These are phyloP conservation scores for Liposcelis brunnea DNA, from an alignment of 2,888 invertebrate genomes.

Conservation along the genomic window DNA sequence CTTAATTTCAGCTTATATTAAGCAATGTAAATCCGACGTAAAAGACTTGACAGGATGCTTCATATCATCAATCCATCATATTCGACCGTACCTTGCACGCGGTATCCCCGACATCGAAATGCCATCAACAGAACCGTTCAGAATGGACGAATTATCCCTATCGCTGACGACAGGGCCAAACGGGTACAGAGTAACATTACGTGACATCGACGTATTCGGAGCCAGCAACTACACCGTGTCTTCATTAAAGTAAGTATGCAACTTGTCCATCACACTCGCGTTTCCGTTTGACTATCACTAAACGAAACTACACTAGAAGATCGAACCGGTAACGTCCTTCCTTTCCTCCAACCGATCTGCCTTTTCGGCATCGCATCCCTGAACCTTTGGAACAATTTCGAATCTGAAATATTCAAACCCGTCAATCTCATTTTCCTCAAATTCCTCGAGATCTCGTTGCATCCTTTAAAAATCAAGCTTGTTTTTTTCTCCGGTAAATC, in stretches of 20 bases:
- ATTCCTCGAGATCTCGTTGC: too few relatives aligned
- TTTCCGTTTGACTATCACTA: background rate
- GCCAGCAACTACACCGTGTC: constrained; percentile 31
- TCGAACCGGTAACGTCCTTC: too few relatives aligned
- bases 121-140: constrained; percentile 48
- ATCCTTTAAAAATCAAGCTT: too few relatives aligned
- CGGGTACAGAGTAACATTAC: constrained; percentile 31
- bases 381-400: too few relatives aligned
- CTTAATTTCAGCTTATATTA: constrained; percentile 35
- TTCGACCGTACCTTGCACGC: constrained; percentile 26
- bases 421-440: too few relatives aligned
- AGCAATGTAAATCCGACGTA: constrained; percentile 45
- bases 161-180: constrained; percentile 30
- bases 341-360: too few relatives aligned
- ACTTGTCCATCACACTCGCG: background rate
- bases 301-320: too few relatives aligned
- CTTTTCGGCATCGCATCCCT: too few relatives aligned
- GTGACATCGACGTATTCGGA: constrained; percentile 29
- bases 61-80: constrained; percentile 27
- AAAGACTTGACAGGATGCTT: constrained; percentile 35
- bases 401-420: too few relatives aligned
- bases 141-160: constrained; percentile 34
- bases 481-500: too few relatives aligned
- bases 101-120: constrained; percentile 45
- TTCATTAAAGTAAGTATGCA: constrained; percentile 24